phyloP scores from a whole-genome alignment of 2,113 vertebrate genomes.

The Gorilla gorilla region DNA sequence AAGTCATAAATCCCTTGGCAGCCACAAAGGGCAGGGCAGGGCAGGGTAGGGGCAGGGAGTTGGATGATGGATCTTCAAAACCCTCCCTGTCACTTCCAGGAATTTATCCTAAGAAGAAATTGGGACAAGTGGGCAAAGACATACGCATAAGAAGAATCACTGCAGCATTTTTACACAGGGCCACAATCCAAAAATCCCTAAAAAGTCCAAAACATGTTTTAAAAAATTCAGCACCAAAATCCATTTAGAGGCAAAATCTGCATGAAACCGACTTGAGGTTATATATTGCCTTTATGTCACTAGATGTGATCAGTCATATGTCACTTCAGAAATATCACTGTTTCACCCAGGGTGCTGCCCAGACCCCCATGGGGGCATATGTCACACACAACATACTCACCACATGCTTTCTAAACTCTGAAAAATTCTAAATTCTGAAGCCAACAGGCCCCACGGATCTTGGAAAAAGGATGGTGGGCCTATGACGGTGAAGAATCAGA shows the following conservation, averaged over 20 bases:
- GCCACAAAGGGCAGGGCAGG: constrained; percentile 45
- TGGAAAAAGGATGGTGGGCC: background rate
- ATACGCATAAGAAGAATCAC: background rate
- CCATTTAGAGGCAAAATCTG: background rate
- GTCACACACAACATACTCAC: background rate
- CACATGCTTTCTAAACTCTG: background rate
- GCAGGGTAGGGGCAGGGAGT: background rate
- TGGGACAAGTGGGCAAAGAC: background rate
- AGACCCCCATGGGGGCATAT: background rate
- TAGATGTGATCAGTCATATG: background rate
- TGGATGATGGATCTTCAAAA: constrained; percentile 10
- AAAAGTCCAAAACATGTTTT: background rate
- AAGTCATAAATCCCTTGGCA: constrained; percentile 39
- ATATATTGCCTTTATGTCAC: background rate
- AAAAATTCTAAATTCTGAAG: background rate
- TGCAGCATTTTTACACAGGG: background rate
- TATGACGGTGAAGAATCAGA: background rate
- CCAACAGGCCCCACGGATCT: background rate
- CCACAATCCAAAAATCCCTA: background rate
- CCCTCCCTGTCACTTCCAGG: constrained; percentile 35
- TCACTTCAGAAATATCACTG: background rate
- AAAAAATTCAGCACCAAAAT: background rate
- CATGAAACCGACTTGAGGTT: background rate
- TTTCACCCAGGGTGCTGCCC: background rate
- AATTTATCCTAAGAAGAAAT: constrained; percentile 51